Evolutionary conservation across 1,140 invertebrate species (phyloP).

Genomic region (Cherax quadricarinatus): DNA sequence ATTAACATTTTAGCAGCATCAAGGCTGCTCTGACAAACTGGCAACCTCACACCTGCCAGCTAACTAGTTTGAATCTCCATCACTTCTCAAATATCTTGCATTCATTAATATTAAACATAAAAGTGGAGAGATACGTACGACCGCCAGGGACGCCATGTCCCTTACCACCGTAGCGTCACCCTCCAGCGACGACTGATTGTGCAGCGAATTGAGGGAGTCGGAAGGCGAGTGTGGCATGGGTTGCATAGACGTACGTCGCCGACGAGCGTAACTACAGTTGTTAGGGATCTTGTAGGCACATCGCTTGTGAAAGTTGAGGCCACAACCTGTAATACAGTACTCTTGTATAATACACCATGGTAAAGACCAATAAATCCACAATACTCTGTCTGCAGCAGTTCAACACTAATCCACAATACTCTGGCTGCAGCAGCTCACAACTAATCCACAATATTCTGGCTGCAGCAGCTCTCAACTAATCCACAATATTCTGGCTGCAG

Average conservation of each 20-base stretch:
- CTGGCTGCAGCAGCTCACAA: no score
- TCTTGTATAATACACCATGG: background rate
- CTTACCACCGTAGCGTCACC: conserved; percentile 62
- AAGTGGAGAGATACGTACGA: conserved; percentile 62
- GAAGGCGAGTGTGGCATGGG: conserved; percentile 63
- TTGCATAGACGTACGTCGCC: conserved; percentile 62
- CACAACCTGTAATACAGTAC: conserved; percentile 86
- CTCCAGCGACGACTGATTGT: conserved; percentile 53
- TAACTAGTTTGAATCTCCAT: no score
- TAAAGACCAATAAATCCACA: no score
- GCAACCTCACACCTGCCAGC: no score
- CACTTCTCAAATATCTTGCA: background rate
- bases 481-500: no score
- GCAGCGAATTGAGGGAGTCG: conserved; percentile 61
- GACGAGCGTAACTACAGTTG: conserved; percentile 95
- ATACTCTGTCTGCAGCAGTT: no score
- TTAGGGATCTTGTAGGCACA: conserved; percentile 99
- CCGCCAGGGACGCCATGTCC: conserved; percentile 64
- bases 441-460: no score
- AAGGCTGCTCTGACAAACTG: no score
- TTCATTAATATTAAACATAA: no score
- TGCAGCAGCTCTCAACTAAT: no score
- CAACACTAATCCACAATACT: no score
- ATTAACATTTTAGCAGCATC: no score
- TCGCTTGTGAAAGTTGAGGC: conserved; percentile 98